These are phyloP conservation scores for Periophthalmodon schlosseri DNA, from an alignment of 2,113 vertebrate genomes.

Conservation along the genomic window DNA sequence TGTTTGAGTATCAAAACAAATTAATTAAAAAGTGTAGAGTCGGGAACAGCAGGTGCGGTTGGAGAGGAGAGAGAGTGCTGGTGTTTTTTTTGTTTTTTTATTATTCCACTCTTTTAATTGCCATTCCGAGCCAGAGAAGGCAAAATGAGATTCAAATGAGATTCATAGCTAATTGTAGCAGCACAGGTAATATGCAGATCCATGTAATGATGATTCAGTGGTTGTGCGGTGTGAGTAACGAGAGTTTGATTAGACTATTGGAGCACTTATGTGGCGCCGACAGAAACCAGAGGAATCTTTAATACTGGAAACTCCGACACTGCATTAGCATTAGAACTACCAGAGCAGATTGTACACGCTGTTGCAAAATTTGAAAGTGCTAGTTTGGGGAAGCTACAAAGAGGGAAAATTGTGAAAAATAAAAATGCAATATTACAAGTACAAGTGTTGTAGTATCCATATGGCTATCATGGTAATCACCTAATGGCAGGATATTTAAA, in stretches of 20 bases:
- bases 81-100: neutral
- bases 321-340: neutral
- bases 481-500: too few relatives aligned
- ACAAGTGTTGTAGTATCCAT: too few relatives aligned
- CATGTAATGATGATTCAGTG: conserved; percentile 71
- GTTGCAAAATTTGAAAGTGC: neutral
- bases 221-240: conserved; percentile 53
- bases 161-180: conserved; percentile 69
- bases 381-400: neutral
- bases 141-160: conserved; percentile 74
- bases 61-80: conserved; percentile 31
- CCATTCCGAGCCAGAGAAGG: conserved; percentile 67
- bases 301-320: neutral
- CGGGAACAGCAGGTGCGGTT: conserved; percentile 67
- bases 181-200: conserved; percentile 72
- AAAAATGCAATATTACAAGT: neutral
- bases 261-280: conserved; percentile 46
- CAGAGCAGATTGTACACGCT: neutral
- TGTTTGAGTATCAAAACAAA: conserved; percentile 77
- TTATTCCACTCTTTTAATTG: conserved; percentile 64
- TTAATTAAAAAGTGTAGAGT: conserved; percentile 69
- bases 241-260: conserved; percentile 63
- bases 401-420: neutral
- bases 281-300: conserved; percentile 15
- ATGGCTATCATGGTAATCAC: too few relatives aligned